Evolutionary conservation across 2,888 invertebrate species (phyloP), one percentile per base, ranked within the genome.

Genomic region (Corythucha ciliata): DNA sequence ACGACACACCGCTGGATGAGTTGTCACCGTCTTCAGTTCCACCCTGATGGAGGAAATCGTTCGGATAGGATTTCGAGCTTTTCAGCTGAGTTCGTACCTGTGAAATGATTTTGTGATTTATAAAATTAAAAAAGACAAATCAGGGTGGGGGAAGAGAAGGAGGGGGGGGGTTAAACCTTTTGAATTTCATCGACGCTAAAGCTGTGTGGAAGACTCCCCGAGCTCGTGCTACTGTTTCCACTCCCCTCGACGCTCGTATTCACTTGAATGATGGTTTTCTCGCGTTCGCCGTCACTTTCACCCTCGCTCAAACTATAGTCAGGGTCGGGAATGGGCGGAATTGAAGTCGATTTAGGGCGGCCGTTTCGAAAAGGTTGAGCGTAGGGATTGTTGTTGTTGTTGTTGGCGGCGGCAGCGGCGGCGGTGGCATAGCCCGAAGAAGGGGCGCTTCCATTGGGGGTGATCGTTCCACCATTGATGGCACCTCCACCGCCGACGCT

Each of bases 241-340:
- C 82, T 83, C 59, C 81, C 83, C 65, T 83, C 83, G 6, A 55
- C 56, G 20, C 44, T 55, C 25, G 32, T 51, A 22, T 44, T 44
- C 7, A 54, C 56, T 21, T 53, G 41, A 27, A 55, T 54, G 7
- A 58, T 55, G 6, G 56, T 56, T 20, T 57, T 58, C 36, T 58
- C 58, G 7, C 64, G 66, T 6, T 66, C 63, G 10, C 75, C 75
- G 55, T 74, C 76, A 57, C 83, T 83, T 63, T 88, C 89, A 0
- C 85, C 85, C 66, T 87, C 88, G 57, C 85, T 87, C 69, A 88
- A 79, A 67, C 88, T 88, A 71, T 90, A 90, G 69, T 90, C 90
- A 0, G 90, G 90, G 65, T 90, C 90, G 0, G 90, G 90, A 60
- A 90, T 90, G n/a, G 87, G 84, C 7, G 90, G 83, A 24, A 50